These are phyloP conservation scores for Scaptomyza cyrtandrae DNA, from an alignment of 2,888 invertebrate genomes.

Conservation along the genomic window DNA sequence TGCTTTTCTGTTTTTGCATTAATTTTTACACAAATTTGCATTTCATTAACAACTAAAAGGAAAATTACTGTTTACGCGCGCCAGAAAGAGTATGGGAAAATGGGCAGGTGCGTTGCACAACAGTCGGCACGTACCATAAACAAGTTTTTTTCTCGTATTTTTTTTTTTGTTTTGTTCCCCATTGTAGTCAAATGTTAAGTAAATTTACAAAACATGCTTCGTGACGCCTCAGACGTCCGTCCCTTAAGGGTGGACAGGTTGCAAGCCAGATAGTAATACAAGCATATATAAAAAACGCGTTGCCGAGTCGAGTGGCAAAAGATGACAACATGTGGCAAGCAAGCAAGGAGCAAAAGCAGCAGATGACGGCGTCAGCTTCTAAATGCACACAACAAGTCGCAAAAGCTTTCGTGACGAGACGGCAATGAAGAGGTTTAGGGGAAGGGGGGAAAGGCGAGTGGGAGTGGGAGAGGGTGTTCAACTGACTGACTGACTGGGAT, in stretches of 20 bases:
- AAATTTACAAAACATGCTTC: constrained; percentile 68
- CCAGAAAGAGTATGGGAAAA: neutral
- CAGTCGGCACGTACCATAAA: constrained; percentile 39
- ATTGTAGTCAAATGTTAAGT: constrained; percentile 63
- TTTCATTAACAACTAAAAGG: constrained; percentile 69
- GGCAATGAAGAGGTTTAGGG: neutral
- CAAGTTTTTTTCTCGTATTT: constrained; percentile 20
- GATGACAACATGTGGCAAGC: constrained; percentile 41
- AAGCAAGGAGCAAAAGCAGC: constrained; percentile 17
- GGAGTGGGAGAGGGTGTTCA: neutral
- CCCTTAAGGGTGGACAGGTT: constrained; percentile 17
- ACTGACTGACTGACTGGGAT: constrained; percentile 15
- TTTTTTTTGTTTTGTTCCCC: constrained; percentile 1
- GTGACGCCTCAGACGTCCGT: constrained; percentile 14
- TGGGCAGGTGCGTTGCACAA: constrained; percentile 16
- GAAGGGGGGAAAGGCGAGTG: no score
- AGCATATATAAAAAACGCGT: constrained; percentile 22
- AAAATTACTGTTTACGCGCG: constrained; percentile 36
- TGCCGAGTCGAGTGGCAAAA: constrained; percentile 36
- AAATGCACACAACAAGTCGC: constrained; percentile 40
- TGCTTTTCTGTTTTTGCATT: constrained; percentile 51
- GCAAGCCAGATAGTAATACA: constrained; percentile 4
- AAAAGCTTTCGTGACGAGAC: constrained; percentile 17
- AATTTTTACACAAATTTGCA: constrained; percentile 68
- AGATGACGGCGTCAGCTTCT: constrained; percentile 1